A percentile compares a stretch with the other conserved stretches of the same genome.
phyloP scores from a whole-genome alignment of 2,888 invertebrate genomes.

The Orchesella flavescens region DNA sequence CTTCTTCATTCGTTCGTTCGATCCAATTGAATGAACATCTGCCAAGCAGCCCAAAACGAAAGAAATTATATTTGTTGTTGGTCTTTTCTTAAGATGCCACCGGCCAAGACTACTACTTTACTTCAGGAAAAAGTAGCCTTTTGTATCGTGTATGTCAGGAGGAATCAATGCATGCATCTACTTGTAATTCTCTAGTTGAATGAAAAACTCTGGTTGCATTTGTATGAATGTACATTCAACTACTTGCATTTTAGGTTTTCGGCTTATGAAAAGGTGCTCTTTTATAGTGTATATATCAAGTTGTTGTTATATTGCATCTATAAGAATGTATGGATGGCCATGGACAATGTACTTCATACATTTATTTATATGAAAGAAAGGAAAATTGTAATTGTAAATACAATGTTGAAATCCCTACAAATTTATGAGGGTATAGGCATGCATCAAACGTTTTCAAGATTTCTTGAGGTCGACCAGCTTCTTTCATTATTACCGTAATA shows the following conservation, averaged over 20 bases:
- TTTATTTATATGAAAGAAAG: too few species aligned
- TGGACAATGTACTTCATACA: too few species aligned
- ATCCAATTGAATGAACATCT: constrained; percentile 61
- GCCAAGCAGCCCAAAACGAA: constrained; percentile 34
- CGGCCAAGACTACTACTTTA: constrained; percentile 45
- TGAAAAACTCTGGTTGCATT: too few species aligned
- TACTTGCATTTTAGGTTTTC: neutral
- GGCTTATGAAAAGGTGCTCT: too few species aligned
- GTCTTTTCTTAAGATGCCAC: constrained; percentile 41
- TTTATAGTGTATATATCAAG: too few species aligned
- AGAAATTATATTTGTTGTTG: constrained; percentile 27
- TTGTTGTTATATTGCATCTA: too few species aligned
- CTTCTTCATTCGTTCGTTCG: too few species aligned
- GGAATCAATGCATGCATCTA: constrained; percentile 39
- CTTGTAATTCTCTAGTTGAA: neutral
- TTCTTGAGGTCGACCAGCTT: constrained; percentile 43
- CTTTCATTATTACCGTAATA: constrained; percentile 12
- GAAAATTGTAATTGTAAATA: too few species aligned
- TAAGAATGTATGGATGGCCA: too few species aligned
- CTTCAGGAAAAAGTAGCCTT: constrained; percentile 14
- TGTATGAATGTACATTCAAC: neutral
- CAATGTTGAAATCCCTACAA: too few species aligned
- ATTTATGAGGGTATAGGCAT: neutral
- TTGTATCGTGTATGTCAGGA: constrained; percentile 15
- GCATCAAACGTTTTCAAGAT: constrained; percentile 27